These are phyloP conservation scores for Petrocephalus microphthalmus DNA, from an alignment of 2,113 vertebrate species.

Conservation along the genomic window DNA sequence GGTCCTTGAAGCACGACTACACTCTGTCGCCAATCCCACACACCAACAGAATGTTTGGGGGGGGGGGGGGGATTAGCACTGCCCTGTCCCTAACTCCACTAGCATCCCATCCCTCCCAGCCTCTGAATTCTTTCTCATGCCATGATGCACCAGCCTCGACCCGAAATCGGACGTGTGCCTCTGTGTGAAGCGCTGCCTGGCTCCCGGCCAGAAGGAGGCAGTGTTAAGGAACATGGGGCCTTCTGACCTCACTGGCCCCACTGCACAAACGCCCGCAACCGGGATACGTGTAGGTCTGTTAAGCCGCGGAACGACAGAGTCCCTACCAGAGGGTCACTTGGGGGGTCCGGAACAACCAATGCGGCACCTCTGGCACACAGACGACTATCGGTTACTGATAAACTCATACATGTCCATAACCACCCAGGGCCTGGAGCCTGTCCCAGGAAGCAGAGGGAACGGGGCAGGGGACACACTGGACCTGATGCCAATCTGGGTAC, in stretches of 20 bases:
- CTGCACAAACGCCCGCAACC: background rate
- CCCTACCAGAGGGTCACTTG: background rate
- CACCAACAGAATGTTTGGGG: background rate
- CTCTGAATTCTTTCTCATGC: background rate
- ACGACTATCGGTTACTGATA: background rate
- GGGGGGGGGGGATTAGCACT: background rate
- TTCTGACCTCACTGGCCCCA: background rate
- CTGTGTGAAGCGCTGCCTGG: background rate
- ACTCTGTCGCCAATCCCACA: background rate
- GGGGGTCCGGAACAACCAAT: background rate
- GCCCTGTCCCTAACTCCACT: background rate
- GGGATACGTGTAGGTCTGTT: background rate
- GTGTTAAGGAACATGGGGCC: background rate
- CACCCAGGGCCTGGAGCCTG: background rate
- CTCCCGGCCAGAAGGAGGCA: background rate
- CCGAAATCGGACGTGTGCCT: background rate
- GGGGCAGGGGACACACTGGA: background rate
- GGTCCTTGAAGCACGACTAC: background rate
- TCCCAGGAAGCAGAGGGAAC: background rate
- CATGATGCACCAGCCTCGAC: background rate
- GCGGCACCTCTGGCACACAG: background rate
- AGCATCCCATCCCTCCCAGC: background rate
- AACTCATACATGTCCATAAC: background rate
- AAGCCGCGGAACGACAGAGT: background rate
- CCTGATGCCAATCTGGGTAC: background rate